A percentile compares a stretch with the other conserved stretches of the same genome.
phyloP scores from a whole-genome alignment of 2,113 vertebrate species.

The Cranoglanis bouderius region DNA sequence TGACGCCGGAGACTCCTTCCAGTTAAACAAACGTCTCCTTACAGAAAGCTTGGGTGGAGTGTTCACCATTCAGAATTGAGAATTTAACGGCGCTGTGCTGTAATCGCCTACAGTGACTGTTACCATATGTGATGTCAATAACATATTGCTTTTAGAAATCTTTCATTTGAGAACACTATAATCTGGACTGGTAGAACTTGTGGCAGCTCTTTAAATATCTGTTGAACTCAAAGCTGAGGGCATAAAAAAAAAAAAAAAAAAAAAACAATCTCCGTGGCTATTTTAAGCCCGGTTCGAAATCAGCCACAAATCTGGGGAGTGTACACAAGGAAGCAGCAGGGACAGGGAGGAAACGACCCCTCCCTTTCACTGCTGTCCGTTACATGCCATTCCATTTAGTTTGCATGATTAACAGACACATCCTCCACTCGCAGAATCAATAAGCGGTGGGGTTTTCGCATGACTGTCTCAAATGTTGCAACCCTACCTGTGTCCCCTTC shows the following conservation, averaged over 20 bases:
- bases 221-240: background rate
- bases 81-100: background rate
- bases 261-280: background rate
- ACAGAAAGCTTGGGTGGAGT: background rate
- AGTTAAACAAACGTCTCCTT: background rate
- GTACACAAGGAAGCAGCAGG: slow-evolving; percentile 22
- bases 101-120: background rate
- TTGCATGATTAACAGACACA: slow-evolving; percentile 52
- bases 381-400: slow-evolving; percentile 25
- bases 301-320: slow-evolving; percentile 19
- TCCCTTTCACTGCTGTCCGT: background rate
- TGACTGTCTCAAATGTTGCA: slow-evolving; percentile 58
- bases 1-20: background rate
- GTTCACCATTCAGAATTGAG: background rate
- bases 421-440: slow-evolving; percentile 61
- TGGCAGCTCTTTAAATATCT: background rate
- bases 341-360: slow-evolving; percentile 27
- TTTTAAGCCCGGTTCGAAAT: slow-evolving; percentile 15
- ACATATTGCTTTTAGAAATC: background rate
- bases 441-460: slow-evolving; percentile 59
- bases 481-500: slow-evolving; percentile 64
- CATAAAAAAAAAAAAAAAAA: too few species aligned
- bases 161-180: background rate
- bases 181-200: background rate
- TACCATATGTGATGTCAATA: background rate